phyloP scores from a whole-genome alignment of 1,140 invertebrate genomes.

The Drosophila repleta region DNA sequence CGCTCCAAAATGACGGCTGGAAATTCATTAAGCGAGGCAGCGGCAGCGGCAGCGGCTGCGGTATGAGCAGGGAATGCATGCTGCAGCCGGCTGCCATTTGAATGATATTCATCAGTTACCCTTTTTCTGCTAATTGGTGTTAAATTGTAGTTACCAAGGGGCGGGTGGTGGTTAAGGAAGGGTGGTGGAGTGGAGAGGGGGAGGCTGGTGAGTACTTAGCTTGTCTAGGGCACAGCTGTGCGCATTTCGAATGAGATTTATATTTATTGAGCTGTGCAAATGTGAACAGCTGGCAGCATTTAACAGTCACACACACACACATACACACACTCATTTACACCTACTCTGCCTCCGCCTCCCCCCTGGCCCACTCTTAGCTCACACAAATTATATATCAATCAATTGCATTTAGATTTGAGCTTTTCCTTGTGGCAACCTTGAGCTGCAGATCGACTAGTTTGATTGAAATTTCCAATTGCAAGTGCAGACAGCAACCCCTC shows the following conservation, averaged over 20 bases:
- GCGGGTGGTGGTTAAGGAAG: neutral
- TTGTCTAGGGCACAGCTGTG: constrained; percentile 75
- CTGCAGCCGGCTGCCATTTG: constrained; percentile 8
- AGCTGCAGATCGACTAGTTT: constrained; percentile 9
- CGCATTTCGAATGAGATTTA: constrained; percentile 55
- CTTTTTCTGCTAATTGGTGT: constrained; percentile 70
- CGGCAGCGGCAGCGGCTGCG: too few species aligned
- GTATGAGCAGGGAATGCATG: too few species aligned
- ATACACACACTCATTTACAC: neutral
- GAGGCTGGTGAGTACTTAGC: neutral
- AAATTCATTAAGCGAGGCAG: constrained; percentile 37
- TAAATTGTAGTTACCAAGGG: constrained; percentile 55
- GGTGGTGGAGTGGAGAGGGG: neutral
- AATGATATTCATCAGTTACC: constrained; percentile 69
- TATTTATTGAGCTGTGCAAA: constrained; percentile 35
- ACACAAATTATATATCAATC: constrained; percentile 64
- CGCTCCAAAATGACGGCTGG: constrained; percentile 31
- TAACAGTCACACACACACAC: constrained; percentile 36
- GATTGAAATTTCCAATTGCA: constrained; percentile 28
- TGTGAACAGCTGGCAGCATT: constrained; percentile 66
- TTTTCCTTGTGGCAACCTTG: constrained; percentile 4
- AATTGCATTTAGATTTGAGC: constrained; percentile 17
- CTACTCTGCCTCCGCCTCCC: constrained; percentile 3
- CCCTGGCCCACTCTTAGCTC: neutral
- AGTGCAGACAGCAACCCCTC: constrained; percentile 8